Percentiles rank a stretch among this genome's conserved stretches.
These are phyloP conservation scores for Tetramorium simillimum DNA, from an alignment of 1,140 invertebrate species.

Conservation along the genomic window DNA sequence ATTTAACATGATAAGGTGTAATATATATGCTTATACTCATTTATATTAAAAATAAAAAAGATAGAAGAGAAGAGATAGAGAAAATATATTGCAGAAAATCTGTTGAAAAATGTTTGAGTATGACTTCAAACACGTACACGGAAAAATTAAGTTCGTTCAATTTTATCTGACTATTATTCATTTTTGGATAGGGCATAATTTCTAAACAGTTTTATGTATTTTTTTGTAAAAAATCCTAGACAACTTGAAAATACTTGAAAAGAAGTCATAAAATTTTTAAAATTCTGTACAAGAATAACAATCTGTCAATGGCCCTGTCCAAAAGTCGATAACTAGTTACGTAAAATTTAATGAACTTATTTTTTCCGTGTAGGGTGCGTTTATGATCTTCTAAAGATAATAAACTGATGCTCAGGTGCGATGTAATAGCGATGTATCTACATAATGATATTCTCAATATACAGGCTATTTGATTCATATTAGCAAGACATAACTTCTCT, in stretches of 20 bases:
- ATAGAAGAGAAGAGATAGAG: background rate
- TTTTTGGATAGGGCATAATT: no score
- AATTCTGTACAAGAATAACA: no score
- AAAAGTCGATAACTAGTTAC: no score
- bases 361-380: no score
- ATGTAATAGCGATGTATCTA: background rate
- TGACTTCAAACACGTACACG: conserved; percentile 23
- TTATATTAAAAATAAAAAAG: background rate
- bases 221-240: no score
- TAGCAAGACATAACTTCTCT: background rate
- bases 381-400: background rate
- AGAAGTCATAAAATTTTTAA: no score
- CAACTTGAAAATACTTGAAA: no score
- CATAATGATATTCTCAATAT: background rate
- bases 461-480: background rate
- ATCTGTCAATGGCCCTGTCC: no score
- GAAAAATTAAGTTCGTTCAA: no score
- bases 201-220: no score
- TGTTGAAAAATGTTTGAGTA: background rate
- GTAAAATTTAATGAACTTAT: no score
- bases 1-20: background rate
- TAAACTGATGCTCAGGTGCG: conserved; percentile 9
- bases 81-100: background rate
- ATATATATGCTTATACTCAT: background rate
- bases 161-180: no score